These are phyloP conservation scores for Ara ararauna DNA, from an alignment of 2,797 vertebrate genomes.

Conservation along the genomic window DNA sequence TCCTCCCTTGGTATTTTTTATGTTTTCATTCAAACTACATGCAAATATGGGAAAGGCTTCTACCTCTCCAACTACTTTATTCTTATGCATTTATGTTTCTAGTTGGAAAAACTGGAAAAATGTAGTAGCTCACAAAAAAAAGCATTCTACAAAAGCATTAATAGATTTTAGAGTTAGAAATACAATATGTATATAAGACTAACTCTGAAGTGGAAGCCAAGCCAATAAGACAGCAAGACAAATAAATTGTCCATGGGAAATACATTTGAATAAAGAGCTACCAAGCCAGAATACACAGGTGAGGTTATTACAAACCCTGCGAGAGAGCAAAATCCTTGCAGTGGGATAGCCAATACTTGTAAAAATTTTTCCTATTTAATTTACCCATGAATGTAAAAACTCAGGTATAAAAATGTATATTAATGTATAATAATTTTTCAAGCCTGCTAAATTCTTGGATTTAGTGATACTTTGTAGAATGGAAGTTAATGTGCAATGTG, in stretches of 20 bases:
- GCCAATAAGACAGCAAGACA: background rate
- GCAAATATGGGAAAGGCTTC: background rate
- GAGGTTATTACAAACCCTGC: background rate
- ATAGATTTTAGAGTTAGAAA: background rate
- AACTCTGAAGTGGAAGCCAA: background rate
- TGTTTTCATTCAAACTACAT: background rate
- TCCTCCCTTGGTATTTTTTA: background rate
- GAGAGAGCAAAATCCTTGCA: background rate
- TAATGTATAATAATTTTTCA: background rate
- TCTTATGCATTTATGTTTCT: background rate
- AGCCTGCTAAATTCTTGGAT: background rate
- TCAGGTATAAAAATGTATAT: background rate
- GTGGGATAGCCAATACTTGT: background rate
- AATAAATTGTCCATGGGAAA: background rate
- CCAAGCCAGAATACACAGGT: background rate
- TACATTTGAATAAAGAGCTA: background rate
- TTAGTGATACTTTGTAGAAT: background rate
- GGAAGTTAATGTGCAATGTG: background rate
- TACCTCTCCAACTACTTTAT: background rate
- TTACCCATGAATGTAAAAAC: background rate
- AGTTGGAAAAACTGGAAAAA: constrained; percentile 12
- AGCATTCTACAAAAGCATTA: background rate
- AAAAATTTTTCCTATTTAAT: background rate
- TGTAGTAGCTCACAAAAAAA: background rate
- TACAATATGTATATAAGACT: background rate